Evolutionary conservation across 1,140 invertebrate species (phyloP).

Genomic region (Trachelipus rathkii): DNA sequence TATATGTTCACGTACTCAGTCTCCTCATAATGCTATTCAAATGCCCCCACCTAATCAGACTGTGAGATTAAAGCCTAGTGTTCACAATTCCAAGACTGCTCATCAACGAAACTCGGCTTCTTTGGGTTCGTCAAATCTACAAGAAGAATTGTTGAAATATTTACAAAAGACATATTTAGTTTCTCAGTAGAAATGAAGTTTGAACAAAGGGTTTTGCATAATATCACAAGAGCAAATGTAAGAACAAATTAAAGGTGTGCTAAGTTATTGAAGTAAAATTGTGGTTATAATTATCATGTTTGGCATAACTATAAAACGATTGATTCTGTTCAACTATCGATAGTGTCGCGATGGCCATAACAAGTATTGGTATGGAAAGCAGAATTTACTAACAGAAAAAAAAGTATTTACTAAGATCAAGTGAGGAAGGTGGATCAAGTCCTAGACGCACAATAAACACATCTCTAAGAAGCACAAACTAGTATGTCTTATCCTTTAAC

Average conservation of each 20-base stretch:
- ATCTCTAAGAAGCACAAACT: neutral
- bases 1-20: conserved; percentile 37
- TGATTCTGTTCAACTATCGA: neutral
- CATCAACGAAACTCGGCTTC: conserved; percentile 56
- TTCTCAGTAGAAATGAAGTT: conserved; percentile 23
- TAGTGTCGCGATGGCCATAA: neutral
- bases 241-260: too few relatives aligned
- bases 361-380: neutral
- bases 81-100: conserved; percentile 23
- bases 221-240: too few relatives aligned
- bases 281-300: too few relatives aligned
- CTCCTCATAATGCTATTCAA: conserved; percentile 16
- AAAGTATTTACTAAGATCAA: neutral
- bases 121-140: conserved; percentile 63
- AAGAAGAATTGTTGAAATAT: conserved; percentile 82
- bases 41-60: conserved; percentile 47
- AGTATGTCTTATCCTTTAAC: too few relatives aligned
- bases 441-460: neutral
- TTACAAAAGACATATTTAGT: too few relatives aligned
- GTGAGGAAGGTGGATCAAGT: neutral
- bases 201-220: neutral
- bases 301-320: too few relatives aligned
- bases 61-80: conserved; percentile 53
- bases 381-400: neutral
- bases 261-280: too few relatives aligned